A percentile compares a stretch with the other conserved stretches of the same genome.
phyloP scores from a whole-genome alignment of 2,797 vertebrate species.

The Anguilla obscura region DNA sequence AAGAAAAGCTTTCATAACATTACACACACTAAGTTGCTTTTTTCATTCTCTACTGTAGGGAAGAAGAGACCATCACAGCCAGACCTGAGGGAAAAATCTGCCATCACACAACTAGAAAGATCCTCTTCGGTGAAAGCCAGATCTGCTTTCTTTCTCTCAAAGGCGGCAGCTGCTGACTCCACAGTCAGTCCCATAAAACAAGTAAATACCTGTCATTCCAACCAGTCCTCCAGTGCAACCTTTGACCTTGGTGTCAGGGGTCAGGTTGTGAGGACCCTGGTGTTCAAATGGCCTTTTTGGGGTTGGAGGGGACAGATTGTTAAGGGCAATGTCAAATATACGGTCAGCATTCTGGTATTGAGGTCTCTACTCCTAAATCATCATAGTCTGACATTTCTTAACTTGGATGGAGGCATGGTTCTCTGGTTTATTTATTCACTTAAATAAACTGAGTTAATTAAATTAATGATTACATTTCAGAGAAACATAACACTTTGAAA shows the following conservation, averaged over 20 bases:
- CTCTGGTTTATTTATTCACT: too few species aligned
- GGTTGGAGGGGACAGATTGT: neutral
- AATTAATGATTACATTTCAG: neutral
- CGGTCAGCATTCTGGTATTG: neutral
- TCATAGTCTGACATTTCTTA: neutral
- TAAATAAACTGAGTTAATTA: too few species aligned
- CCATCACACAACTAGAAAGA: slow-evolving; percentile 60
- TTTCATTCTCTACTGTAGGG: slow-evolving; percentile 67
- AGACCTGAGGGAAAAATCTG: slow-evolving; percentile 63
- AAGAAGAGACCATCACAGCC: slow-evolving; percentile 66
- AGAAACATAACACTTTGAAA: neutral
- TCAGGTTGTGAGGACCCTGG: slow-evolving; percentile 4
- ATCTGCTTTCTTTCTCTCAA: slow-evolving; percentile 77
- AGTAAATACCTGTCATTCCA: slow-evolving; percentile 64
- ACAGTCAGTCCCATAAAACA: slow-evolving; percentile 51
- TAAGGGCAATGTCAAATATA: slow-evolving; percentile 27
- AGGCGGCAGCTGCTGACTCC: slow-evolving; percentile 65
- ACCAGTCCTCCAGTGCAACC: slow-evolving; percentile 33
- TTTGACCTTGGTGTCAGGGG: slow-evolving; percentile 31
- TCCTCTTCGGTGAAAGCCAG: slow-evolving; percentile 77
- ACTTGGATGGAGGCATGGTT: neutral
- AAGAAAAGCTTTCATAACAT: neutral
- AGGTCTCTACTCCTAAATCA: neutral
- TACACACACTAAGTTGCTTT: neutral
- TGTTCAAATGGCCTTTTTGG: neutral